Evolutionary conservation across 2,888 invertebrate species (phyloP), one percentile per base, ranked within the genome.

Genomic region (Spicauda simplicius): DNA sequence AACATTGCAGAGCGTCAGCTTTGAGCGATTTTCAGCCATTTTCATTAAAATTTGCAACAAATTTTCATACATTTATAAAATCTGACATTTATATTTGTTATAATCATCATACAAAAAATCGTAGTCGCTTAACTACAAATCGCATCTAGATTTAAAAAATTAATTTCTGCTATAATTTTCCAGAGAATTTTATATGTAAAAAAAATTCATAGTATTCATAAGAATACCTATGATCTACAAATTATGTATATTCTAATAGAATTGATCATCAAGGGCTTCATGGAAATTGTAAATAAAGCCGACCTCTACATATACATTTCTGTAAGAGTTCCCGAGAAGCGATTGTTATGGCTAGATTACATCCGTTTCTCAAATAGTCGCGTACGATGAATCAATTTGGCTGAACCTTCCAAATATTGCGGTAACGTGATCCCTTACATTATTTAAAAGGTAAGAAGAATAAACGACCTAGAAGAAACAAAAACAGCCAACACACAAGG

Each of bases 291-390:
- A 18, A 56, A 33, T 14, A 16, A 7, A 11, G 18, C 37, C 12
- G 37, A 56, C 50, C 25, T 33, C 41, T 33, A 8, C 71, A 68
- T 72, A 56, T 59, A 76, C 72, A 73, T 77, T 33, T 74, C 75
- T 69, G 69, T 73, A 73, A 73, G 68, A 74, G 71, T 76, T 78
- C 73, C 71, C 69, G 65, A 69, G 77, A 80, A 81, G 71, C 71
- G 71, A 76, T 77, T 77, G 73, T 79, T 79, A 77, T 78, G 77
- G 74, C 73, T 73, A 72, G 62, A 75, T 73, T 71, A 74, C 71
- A 73, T 71, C 70, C 70, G 75, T 73, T 74, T 74, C 71, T 16
- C 45, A 45, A 33, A 52, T 41, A 33, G 48, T 61, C 57, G 50
- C 14, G 52, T 64, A 56, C 57, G 37, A 57, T 64, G 19, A 57